Percentiles rank a stretch among this genome's conserved stretches.
Evolutionary conservation across 2,888 invertebrate species (phyloP).

Genomic region (Heteropelma amictum): DNA sequence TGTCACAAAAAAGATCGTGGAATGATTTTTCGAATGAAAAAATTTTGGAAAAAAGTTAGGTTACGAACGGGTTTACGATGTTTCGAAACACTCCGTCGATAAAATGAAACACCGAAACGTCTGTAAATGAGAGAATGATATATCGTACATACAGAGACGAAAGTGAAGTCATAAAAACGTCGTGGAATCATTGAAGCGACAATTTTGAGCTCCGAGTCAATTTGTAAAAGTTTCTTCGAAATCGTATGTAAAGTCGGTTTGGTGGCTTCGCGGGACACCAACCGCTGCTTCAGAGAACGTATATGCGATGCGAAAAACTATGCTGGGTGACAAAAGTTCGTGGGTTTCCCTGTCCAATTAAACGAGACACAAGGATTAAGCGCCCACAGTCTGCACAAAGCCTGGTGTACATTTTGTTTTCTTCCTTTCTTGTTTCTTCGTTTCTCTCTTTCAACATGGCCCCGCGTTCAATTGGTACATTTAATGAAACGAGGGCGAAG

Average conservation of each 20-base stretch:
- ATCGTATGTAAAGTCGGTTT: slow-evolving; percentile 3
- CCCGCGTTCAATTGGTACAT: slow-evolving; percentile 14
- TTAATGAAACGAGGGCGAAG: slow-evolving; percentile 15
- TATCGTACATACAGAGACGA: not conserved
- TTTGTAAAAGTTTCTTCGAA: slow-evolving; percentile 12
- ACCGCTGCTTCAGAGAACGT: slow-evolving; percentile 1
- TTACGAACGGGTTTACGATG: no score
- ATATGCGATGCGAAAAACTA: not conserved
- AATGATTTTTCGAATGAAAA: no score
- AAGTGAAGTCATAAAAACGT: slow-evolving; percentile 42
- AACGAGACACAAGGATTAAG: slow-evolving; percentile 54
- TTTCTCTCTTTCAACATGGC: slow-evolving; percentile 7
- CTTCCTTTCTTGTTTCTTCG: not conserved
- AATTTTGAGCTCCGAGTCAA: not conserved
- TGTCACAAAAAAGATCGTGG: no score
- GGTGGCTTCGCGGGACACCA: slow-evolving; percentile 40
- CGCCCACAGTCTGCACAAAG: slow-evolving; percentile 33
- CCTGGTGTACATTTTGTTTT: slow-evolving; percentile 20
- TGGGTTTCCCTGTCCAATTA: slow-evolving; percentile 55
- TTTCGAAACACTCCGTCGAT: no score
- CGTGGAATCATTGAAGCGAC: slow-evolving; percentile 14
- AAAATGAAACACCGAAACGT: not conserved
- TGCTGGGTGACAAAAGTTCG: slow-evolving; percentile 41
- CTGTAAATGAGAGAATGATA: not conserved
- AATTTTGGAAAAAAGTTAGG: no score